These are phyloP conservation scores for Sapayoa aenigma DNA, from an alignment of 2,113 vertebrate genomes.

Conservation along the genomic window DNA sequence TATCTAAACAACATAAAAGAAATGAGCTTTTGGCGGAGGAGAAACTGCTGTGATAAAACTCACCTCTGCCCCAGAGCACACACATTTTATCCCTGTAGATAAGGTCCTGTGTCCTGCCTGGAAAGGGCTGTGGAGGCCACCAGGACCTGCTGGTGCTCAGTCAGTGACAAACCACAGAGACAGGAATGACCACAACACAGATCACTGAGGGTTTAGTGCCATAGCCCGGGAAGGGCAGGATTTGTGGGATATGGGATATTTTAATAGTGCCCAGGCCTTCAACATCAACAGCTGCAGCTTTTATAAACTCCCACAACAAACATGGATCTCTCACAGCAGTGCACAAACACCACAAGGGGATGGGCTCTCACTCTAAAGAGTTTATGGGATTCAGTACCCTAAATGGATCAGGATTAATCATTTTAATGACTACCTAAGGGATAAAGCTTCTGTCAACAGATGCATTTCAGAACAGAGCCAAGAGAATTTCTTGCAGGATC, in stretches of 20 bases:
- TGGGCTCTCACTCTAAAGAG: background rate
- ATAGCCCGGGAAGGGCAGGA: background rate
- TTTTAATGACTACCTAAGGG: background rate
- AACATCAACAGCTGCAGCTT: background rate
- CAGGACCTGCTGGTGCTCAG: no score
- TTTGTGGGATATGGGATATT: background rate
- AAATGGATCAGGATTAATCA: background rate
- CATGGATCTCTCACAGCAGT: background rate
- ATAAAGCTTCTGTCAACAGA: background rate
- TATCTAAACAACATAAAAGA: background rate
- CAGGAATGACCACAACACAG: accelerated
- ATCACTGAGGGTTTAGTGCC: background rate
- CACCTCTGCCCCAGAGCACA: background rate
- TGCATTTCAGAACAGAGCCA: background rate
- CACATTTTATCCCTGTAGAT: background rate
- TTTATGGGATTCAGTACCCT: background rate
- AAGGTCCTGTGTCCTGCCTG: background rate
- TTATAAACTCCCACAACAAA: background rate
- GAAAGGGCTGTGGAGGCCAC: background rate
- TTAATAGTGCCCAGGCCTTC: background rate
- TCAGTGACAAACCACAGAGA: background rate
- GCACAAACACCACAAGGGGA: background rate
- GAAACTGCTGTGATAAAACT: background rate
- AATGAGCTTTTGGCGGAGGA: background rate
- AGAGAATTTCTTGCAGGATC: background rate